Evolutionary conservation across 64 coral and sea anemone species (phyloP).

Genomic region (Anthopleura sola): DNA sequence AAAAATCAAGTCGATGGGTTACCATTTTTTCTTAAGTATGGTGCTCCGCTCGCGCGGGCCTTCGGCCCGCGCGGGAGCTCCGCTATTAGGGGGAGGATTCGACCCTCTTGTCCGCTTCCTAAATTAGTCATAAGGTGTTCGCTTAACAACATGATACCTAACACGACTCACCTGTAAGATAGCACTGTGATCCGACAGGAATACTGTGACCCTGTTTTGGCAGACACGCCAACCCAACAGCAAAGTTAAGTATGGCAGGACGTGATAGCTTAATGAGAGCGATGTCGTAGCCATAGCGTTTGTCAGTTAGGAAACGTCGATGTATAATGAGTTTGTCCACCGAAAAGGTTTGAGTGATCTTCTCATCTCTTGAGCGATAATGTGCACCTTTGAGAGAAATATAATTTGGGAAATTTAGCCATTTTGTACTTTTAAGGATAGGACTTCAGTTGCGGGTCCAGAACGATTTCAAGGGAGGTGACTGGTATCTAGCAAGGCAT

Average conservation of each 20-base stretch:
- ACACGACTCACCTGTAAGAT: constrained; percentile 62
- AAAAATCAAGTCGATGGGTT: no score
- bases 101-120: not conserved
- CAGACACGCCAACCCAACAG: constrained; percentile 62
- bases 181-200: constrained; percentile 44
- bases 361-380: constrained; percentile 28
- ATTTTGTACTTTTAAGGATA: no score
- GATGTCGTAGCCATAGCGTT: constrained; percentile 77
- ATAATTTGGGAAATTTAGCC: not conserved
- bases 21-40: no score
- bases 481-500: no score
- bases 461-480: no score
- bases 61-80: no score
- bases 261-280: constrained; percentile 75
- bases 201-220: constrained; percentile 52
- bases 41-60: no score
- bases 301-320: constrained; percentile 44
- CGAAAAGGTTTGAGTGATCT: constrained; percentile 24
- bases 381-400: constrained; percentile 26
- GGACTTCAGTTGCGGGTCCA: no score
- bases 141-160: not conserved
- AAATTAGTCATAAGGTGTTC: not conserved
- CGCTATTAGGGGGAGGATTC: no score
- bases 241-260: constrained; percentile 58
- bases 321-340: constrained; percentile 35